These are phyloP conservation scores for Ceratoteleas bidentatus DNA, from an alignment of 1,140 invertebrate genomes.

Conservation along the genomic window DNA sequence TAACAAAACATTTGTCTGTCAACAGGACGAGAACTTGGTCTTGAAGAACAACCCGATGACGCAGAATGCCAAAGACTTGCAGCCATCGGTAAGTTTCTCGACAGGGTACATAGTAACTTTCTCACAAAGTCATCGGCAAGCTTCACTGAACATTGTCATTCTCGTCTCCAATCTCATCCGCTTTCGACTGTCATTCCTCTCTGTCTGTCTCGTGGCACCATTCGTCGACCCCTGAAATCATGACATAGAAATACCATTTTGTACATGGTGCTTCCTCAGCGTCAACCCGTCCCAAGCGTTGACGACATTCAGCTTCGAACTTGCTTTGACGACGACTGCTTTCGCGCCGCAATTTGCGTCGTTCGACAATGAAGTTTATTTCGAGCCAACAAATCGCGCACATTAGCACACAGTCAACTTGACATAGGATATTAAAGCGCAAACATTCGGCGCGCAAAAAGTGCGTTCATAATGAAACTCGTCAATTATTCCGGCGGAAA, in stretches of 20 bases:
- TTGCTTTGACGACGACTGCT: conserved; percentile 29
- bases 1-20: no score
- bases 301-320: conserved; percentile 15
- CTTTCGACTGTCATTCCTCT: conserved; percentile 36
- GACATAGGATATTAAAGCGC: conserved; percentile 7
- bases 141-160: conserved; percentile 24
- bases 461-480: conserved; percentile 16
- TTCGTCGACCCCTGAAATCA: conserved; percentile 39
- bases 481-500: conserved; percentile 18
- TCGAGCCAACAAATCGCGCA: neutral
- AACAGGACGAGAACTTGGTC: conserved; percentile 11
- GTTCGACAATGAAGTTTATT: conserved; percentile 1
- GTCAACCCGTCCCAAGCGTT: conserved; percentile 12
- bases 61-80: conserved; percentile 3
- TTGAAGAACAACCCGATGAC: conserved; percentile 7
- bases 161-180: conserved; percentile 26
- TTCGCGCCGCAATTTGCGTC: neutral
- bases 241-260: conserved; percentile 31
- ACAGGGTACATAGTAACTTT: neutral
- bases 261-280: conserved; percentile 25
- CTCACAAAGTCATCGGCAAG: conserved; percentile 19
- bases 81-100: conserved; percentile 22
- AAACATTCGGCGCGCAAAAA: conserved; percentile 13
- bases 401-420: conserved; percentile 17
- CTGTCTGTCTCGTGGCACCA: conserved; percentile 32